These are phyloP conservation scores for Hydrolagus colliei DNA, from an alignment of 2,797 vertebrate genomes.

Conservation along the genomic window DNA sequence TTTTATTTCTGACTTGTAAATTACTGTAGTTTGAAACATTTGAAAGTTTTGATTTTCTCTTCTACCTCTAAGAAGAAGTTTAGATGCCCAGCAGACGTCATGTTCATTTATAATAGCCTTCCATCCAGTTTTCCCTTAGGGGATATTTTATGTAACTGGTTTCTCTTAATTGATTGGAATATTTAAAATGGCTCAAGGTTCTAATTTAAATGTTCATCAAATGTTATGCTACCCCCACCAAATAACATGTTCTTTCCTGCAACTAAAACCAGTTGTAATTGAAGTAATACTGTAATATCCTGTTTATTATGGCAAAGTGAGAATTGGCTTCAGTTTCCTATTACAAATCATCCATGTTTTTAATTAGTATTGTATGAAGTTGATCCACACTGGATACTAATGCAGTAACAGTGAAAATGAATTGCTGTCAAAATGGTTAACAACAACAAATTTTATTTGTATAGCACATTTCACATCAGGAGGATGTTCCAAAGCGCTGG, in stretches of 20 bases:
- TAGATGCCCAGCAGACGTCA: background rate
- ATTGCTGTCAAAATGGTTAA: too few species aligned
- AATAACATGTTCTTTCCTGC: background rate
- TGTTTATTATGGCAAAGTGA: background rate
- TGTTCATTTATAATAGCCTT: background rate
- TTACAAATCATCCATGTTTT: background rate
- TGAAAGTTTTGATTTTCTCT: background rate
- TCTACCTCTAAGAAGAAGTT: background rate
- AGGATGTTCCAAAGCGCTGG: too few species aligned
- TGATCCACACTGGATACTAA: background rate
- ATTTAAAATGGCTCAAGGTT: background rate
- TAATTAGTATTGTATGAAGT: background rate
- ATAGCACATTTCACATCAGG: too few species aligned
- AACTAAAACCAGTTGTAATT: background rate
- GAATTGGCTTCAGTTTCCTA: background rate
- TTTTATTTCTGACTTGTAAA: background rate
- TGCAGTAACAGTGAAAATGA: too few species aligned
- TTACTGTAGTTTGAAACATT: background rate
- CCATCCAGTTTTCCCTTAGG: background rate
- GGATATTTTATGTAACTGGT: background rate
- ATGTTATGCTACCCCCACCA: background rate
- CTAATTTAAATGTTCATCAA: background rate
- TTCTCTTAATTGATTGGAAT: background rate
- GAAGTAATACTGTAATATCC: background rate
- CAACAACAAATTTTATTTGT: too few species aligned